phyloP scores from a whole-genome alignment of 92 coral and sea anemone species.

The Porites evermanni region DNA sequence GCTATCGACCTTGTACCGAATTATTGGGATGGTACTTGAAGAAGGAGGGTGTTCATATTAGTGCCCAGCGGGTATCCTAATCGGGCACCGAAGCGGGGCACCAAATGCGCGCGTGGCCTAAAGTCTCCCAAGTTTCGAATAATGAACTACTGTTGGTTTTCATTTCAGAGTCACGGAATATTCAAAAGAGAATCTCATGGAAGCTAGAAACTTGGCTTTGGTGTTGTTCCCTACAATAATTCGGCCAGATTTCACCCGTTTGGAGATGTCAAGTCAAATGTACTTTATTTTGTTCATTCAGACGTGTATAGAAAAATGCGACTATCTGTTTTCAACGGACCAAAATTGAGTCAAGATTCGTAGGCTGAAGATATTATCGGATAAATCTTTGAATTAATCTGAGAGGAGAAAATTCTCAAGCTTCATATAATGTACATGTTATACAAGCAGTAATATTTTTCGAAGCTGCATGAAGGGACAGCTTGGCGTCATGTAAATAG shows the following conservation, averaged over 20 bases:
- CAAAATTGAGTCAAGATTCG: slow-evolving; percentile 1
- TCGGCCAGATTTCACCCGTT: slow-evolving; percentile 79
- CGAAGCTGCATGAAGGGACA: not conserved
- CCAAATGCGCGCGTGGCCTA: no score
- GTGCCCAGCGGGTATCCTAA: no score
- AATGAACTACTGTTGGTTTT: not conserved
- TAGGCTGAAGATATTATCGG: not conserved
- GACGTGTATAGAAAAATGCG: slow-evolving; percentile 97
- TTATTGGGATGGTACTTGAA: no score
- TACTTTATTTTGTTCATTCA: slow-evolving; percentile 90
- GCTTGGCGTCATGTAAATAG: slow-evolving; percentile 9
- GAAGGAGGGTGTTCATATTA: no score
- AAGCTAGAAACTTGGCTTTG: slow-evolving; percentile 87
- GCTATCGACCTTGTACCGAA: no score
- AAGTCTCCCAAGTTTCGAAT: not conserved
- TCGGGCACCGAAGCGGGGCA: no score
- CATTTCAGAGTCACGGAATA: slow-evolving; percentile 83
- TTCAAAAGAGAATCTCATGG: slow-evolving; percentile 88
- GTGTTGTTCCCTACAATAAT: slow-evolving; percentile 94
- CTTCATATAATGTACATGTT: not conserved
- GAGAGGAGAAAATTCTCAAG: not conserved
- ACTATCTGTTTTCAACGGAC: slow-evolving; percentile 72
- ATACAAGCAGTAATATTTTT: not conserved
- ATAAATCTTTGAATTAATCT: not conserved
- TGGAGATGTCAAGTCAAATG: slow-evolving; percentile 86